Conservation (phyloP, 2,888 invertebrate genomes). For the Luffia ferchaultella region DNA sequence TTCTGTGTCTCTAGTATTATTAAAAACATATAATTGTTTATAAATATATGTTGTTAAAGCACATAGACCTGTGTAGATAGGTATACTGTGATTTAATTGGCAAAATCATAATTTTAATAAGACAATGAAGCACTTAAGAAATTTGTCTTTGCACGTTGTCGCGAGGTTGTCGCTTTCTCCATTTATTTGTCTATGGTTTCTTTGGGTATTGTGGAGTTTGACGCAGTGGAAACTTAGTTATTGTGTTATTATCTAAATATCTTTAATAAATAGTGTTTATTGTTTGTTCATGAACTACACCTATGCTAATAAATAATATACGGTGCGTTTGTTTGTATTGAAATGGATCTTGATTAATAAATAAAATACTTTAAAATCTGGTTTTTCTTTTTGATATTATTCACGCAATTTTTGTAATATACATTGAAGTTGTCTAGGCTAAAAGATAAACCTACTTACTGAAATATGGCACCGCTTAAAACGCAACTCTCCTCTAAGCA, state of each 20-base stretch:
- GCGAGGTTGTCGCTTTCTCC: background rate
- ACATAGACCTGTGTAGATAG: background rate
- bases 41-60: background rate
- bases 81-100: background rate
- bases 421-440: too few species aligned
- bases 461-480: too few species aligned
- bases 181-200: background rate
- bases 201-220: too few species aligned
- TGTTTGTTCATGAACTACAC: background rate
- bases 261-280: background rate
- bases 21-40: background rate
- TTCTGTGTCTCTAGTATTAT: background rate
- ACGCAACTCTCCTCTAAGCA: too few species aligned
- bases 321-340: conserved; percentile 62
- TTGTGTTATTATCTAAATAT: background rate
- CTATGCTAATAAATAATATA: conserved; percentile 25
- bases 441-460: too few species aligned
- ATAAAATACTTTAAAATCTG: conserved; percentile 46
- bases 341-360: conserved; percentile 47
- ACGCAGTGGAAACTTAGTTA: background rate
- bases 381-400: too few species aligned
- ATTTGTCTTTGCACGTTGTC: background rate
- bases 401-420: too few species aligned
- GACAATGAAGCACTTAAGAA: background rate
- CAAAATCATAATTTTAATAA: background rate